A percentile compares a stretch with the other conserved stretches of the same genome.
phyloP scores from a whole-genome alignment of 2,113 vertebrate genomes.

The Passer montanus region DNA sequence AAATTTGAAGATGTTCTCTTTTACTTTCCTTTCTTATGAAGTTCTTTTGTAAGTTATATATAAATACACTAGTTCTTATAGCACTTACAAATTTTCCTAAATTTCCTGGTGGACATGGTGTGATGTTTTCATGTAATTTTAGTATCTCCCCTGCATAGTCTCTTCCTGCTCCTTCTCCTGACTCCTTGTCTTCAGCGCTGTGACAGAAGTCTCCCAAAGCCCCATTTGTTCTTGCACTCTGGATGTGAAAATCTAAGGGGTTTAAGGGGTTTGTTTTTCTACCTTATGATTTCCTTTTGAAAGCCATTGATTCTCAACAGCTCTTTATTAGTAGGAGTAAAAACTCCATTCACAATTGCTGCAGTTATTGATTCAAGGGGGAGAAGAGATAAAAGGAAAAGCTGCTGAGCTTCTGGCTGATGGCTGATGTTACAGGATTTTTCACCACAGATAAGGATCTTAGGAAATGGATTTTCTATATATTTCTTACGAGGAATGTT shows the following conservation, averaged over 20 bases:
- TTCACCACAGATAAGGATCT: conserved; percentile 49
- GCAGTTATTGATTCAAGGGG: conserved; percentile 40
- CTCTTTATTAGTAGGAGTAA: conserved; percentile 3
- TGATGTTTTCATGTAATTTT: not conserved
- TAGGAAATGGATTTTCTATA: conserved; percentile 55
- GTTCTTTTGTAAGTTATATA: not conserved
- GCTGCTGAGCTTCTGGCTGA: conserved; percentile 7
- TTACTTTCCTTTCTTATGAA: not conserved
- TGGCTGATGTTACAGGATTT: conserved; percentile 7
- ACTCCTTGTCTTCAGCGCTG: not conserved
- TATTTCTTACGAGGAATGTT: not conserved
- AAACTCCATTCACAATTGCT: not conserved
- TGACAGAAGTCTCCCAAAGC: not conserved
- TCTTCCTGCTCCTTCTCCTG: not conserved
- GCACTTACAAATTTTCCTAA: not conserved
- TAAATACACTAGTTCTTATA: not conserved
- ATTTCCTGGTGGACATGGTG: not conserved
- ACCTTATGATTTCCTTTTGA: not conserved
- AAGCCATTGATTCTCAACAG: not conserved
- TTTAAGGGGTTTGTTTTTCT: not conserved
- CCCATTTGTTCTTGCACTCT: not conserved
- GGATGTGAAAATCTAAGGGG: not conserved
- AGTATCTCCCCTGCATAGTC: not conserved
- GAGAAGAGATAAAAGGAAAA: conserved; percentile 32
- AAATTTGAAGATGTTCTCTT: not conserved